Evolutionary conservation across 2,113 vertebrate species (phyloP), one percentile per base, ranked within the genome.

Genomic region (Heterotilapia buettikoferi): DNA sequence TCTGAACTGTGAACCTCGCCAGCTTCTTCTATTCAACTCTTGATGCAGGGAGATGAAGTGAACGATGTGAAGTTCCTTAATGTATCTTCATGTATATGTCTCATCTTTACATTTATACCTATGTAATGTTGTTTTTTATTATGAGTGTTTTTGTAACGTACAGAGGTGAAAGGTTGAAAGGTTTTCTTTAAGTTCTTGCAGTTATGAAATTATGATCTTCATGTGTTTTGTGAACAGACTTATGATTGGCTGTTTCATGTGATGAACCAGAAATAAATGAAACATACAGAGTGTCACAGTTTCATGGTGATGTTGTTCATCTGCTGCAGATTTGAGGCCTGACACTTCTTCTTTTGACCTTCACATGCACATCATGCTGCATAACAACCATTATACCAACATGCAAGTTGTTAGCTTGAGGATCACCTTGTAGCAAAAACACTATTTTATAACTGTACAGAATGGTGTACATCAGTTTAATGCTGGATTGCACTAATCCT

Each of bases 41-140:
- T 59, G 57, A 59, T 59, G 14, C 57, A 59, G 26, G 57, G 16
- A 59, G 57, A 31, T 59, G 57, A 59, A 18, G 8, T 59, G 57
- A 59, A 31, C 1, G 9, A 59, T 31, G 14, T 31, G 9, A 61
- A 61, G 18, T 14, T 61, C 57, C 57, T 31, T 33, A 33, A 61
- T 61, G 57, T 61, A 2, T 61, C 57, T 61, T 61, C 57, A 6
- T 61, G 9, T 61, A 4, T 10, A 18, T 33, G 57, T 61, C 7
- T 59, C 29, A 19, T 61, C 57, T 61, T 61, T 61, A 61, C 29
- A 61, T 61, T 10, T 4, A 61, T 61, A 61, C 57, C 57, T 61
- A 3, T 61, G 29, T 19, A 61, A 1, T 61, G 16, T 19, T 61
- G 52, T 21, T 61, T 24, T 61, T 33, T 61, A 33, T 61, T 33